Evolutionary conservation across 2,888 invertebrate species (phyloP), one percentile per base, ranked within the genome.

Genomic region (Acleris holmiana): DNA sequence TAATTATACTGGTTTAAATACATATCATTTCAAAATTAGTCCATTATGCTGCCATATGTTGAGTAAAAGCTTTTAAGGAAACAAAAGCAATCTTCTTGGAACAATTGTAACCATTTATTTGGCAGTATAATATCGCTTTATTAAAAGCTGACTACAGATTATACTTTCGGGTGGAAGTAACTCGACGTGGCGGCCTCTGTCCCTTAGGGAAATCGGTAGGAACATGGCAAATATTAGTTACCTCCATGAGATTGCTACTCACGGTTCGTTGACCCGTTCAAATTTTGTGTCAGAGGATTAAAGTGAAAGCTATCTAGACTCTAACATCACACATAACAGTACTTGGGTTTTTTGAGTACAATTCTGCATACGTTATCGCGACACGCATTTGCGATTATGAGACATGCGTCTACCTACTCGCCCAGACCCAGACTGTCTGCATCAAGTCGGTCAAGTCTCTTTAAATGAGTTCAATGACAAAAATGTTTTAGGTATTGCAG

Each of bases 201-300:
- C 83, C 84, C 88, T 84, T 76, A 74, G 85, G 89, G 84, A 88
- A 86, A 82, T 81, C 82, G 83, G 82, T 80, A 83, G 83, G 84
- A 86, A 84, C 83, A 84, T 83, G 76, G 85, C 83, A 89, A 91
- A 91, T 91, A 90, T 89, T 89, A 87, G 87, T 86, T 86, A 84
- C 82, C 83, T 85, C 83, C 82, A 79, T 80, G 80, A 84, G 80
- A 79, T 80, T 57, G 58, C 58, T 64, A 80, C 81, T 82, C 78
- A 74, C 83, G 81, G 91, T 86, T 89, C 90, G 81, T 83, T 87
- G 90, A 90, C 88, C 88, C 80, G 84, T 71, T 80, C 78, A 78
- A 87, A 87, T 86, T 89, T 88, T 82, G 78, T 84, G 79, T 72
- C 78, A 76, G 75, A 75, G 75, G 68, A 76, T 75, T 78, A 71